phyloP scores from a whole-genome alignment of 1,140 invertebrate genomes.

The Hyposmocoma kahamanoa region DNA sequence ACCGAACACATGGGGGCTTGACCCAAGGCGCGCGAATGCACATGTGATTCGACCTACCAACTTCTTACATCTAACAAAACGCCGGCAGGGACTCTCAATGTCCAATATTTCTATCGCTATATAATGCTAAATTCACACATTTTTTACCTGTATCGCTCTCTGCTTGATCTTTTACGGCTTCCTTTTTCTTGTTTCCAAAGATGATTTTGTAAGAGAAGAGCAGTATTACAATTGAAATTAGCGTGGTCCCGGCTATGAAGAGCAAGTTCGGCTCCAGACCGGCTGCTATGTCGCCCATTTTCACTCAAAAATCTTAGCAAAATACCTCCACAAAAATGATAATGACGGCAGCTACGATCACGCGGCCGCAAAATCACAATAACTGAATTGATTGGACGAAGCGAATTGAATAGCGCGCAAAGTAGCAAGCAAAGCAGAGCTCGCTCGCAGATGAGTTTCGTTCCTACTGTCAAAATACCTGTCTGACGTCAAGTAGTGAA shows the following conservation, averaged over 20 bases:
- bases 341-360: conserved; percentile 37
- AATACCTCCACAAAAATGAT: conserved; percentile 18
- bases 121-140: conserved; percentile 1
- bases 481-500: too few species aligned
- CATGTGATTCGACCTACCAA: too few species aligned
- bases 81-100: background rate
- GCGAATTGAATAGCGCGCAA: background rate
- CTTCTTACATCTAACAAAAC: too few species aligned
- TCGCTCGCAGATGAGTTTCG: too few species aligned
- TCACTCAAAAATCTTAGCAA: conserved; percentile 44
- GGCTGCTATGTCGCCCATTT: conserved; percentile 53
- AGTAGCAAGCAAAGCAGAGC: background rate
- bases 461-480: too few species aligned
- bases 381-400: conserved; percentile 23
- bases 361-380: conserved; percentile 45
- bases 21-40: background rate
- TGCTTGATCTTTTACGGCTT: conserved; percentile 42
- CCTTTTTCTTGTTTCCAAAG: conserved; percentile 48
- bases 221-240: conserved; percentile 46
- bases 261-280: conserved; percentile 42
- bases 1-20: conserved; percentile 11
- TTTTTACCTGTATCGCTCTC: conserved; percentile 49
- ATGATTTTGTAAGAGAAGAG: conserved; percentile 55
- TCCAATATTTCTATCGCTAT: background rate
- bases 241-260: conserved; percentile 36